These are phyloP conservation scores for Tetramorium alpestre DNA, from an alignment of 1,140 invertebrate genomes.

Conservation along the genomic window DNA sequence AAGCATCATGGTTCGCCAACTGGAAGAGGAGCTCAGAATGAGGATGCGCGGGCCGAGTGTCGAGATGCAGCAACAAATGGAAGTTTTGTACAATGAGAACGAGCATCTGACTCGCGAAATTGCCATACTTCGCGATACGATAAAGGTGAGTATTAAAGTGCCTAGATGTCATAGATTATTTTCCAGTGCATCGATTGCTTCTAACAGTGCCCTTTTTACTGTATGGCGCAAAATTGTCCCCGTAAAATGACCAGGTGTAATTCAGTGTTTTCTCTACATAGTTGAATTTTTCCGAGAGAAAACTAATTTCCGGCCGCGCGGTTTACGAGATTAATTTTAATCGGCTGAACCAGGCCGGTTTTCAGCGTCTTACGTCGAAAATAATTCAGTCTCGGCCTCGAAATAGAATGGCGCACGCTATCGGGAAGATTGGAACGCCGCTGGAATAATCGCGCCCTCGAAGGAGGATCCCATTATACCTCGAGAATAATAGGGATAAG, in stretches of 20 bases:
- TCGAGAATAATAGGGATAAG: conserved; percentile 56
- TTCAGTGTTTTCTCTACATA: neutral
- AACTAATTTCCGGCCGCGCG: neutral
- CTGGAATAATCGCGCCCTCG: conserved; percentile 45
- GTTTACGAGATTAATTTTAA: conserved; percentile 35
- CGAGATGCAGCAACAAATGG: conserved; percentile 96
- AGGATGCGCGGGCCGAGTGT: conserved; percentile 94
- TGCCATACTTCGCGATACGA: conserved; percentile 96
- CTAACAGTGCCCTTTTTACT: neutral
- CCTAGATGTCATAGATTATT: neutral
- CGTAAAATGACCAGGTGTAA: neutral
- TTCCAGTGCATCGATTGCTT: neutral
- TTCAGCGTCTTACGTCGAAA: conserved; percentile 21
- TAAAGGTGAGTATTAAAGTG: conserved; percentile 89
- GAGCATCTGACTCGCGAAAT: conserved; percentile 98
- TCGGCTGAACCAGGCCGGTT: neutral
- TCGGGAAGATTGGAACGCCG: conserved; percentile 43
- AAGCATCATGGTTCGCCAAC: conserved; percentile 96
- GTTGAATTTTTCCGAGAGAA: conserved; percentile 3
- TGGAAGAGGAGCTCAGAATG: conserved; percentile 96
- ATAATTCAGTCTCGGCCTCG: conserved; percentile 42
- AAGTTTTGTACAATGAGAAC: conserved; percentile 96
- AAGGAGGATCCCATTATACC: conserved; percentile 58
- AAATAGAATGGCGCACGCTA: conserved; percentile 46
- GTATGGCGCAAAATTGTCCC: neutral